These are phyloP conservation scores for Hemithea aestivaria DNA, from an alignment of 2,888 invertebrate genomes.

Conservation along the genomic window DNA sequence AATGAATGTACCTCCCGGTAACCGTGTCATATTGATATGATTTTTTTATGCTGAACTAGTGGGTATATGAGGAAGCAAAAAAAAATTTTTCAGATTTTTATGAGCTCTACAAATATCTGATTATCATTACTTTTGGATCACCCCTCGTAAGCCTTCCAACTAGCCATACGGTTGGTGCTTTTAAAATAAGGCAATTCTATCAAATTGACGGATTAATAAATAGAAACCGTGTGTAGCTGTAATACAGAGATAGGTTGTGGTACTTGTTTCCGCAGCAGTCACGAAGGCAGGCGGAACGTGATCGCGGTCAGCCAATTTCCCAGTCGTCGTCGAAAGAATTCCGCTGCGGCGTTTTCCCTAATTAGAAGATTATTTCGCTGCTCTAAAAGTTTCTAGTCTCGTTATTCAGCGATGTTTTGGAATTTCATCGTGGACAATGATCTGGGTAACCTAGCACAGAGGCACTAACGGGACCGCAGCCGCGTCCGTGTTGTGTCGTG, in stretches of 20 bases:
- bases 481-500: constrained; percentile 33
- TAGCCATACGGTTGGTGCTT: too few species aligned
- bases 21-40: too few species aligned
- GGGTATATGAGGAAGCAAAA: too few species aligned
- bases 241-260: constrained; percentile 8
- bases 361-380: constrained; percentile 23
- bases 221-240: background rate
- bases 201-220: too few species aligned
- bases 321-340: constrained; percentile 32
- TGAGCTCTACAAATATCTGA: too few species aligned
- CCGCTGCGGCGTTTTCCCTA: constrained; percentile 31
- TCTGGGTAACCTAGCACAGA: constrained; percentile 24
- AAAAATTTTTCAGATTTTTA: too few species aligned
- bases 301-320: constrained; percentile 45
- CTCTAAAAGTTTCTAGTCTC: constrained; percentile 19
- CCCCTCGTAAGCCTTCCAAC: too few species aligned
- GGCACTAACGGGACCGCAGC: constrained; percentile 44
- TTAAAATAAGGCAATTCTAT: too few species aligned
- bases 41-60: too few species aligned
- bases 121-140: too few species aligned
- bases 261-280: constrained; percentile 31
- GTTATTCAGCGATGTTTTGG: constrained; percentile 15
- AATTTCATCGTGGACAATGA: constrained; percentile 24
- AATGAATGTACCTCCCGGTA: too few species aligned
- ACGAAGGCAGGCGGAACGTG: constrained; percentile 43